phyloP scores from a whole-genome alignment of 2,888 invertebrate species.

The Eumerus sabulonum region DNA sequence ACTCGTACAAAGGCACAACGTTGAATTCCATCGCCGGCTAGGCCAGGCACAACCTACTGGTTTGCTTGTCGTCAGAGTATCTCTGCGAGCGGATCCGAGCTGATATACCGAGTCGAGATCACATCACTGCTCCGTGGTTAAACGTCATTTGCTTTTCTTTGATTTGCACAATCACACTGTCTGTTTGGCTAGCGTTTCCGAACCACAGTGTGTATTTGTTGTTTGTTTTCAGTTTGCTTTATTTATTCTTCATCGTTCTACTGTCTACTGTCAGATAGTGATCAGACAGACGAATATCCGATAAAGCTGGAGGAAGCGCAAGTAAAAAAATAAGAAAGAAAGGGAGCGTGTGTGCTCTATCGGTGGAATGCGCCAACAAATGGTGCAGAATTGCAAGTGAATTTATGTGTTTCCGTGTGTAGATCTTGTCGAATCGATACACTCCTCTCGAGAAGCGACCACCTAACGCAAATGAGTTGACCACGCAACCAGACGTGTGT shows the following conservation, averaged over 20 bases:
- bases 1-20: constrained; percentile 35
- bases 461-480: constrained; percentile 49
- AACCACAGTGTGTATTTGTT: neutral
- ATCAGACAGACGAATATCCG: constrained; percentile 14
- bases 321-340: no score
- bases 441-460: constrained; percentile 24
- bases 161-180: constrained; percentile 28
- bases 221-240: no score
- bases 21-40: constrained; percentile 37
- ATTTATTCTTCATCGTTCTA: constrained; percentile 18
- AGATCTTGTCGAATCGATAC: constrained; percentile 52
- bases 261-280: constrained; percentile 9
- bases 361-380: constrained; percentile 19
- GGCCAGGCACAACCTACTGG: neutral
- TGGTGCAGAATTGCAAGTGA: no score
- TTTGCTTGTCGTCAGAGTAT: constrained; percentile 32
- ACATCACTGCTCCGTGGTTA: constrained; percentile 67
- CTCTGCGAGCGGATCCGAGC: constrained; percentile 69
- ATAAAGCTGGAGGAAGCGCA: no score
- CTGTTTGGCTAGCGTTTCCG: neutral
- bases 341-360: neutral
- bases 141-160: constrained; percentile 31
- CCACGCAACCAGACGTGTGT: constrained; percentile 35
- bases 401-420: constrained; percentile 7
- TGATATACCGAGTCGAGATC: constrained; percentile 73